Conservation (phyloP, 1,140 invertebrate species). For the Pinna nobilis region DNA sequence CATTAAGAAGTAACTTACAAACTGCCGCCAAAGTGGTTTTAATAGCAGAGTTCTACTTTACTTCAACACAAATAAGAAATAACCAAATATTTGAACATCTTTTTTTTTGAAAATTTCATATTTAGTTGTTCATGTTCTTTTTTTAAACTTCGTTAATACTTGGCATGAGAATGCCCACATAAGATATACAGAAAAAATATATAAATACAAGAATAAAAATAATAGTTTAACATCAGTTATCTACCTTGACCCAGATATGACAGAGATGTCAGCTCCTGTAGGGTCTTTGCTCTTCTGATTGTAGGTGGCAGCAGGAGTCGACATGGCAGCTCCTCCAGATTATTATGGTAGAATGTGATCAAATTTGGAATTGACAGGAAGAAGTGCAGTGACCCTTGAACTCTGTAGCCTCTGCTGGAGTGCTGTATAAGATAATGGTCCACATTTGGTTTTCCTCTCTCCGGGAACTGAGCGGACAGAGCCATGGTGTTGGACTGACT, state of each 20-base stretch:
- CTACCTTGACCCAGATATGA: constrained; percentile 91
- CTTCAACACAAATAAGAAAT: no score
- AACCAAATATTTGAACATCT: background rate
- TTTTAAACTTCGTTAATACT: no score
- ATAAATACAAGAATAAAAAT: no score
- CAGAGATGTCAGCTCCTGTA: constrained; percentile 91
- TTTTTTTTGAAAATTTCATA: background rate
- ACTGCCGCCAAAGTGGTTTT: no score
- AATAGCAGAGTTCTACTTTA: no score
- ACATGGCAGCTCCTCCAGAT: constrained; percentile 95
- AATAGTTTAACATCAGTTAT: background rate
- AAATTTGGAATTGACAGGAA: constrained; percentile 93
- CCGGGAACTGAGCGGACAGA: constrained; percentile 90
- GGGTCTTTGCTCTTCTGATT: constrained; percentile 85
- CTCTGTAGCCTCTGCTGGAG: constrained; percentile 83
- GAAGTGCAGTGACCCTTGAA: constrained; percentile 94
- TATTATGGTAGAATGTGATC: constrained; percentile 93
- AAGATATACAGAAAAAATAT: no score
- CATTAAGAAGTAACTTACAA: no score
- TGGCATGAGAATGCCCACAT: no score
- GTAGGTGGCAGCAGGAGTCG: constrained; percentile 86
- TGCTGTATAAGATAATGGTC: constrained; percentile 97
- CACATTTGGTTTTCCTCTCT: constrained; percentile 89
- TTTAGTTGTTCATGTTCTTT: no score
- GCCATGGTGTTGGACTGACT: constrained; percentile 95